phyloP scores from a whole-genome alignment of 2,797 vertebrate species.

The Anolis apletophallus region DNA sequence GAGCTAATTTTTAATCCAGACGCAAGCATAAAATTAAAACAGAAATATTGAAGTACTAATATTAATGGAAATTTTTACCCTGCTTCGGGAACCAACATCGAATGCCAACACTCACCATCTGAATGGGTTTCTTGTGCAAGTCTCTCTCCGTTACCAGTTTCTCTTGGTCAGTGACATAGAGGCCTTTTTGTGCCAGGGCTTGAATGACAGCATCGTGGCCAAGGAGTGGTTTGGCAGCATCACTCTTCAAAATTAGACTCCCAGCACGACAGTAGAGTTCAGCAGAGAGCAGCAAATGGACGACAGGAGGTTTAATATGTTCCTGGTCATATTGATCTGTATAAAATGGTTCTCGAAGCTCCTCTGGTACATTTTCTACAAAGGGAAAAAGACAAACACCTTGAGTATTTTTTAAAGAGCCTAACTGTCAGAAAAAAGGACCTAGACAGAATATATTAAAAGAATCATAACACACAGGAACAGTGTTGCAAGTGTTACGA shows the following conservation, averaged over 20 bases:
- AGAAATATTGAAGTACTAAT: not conserved
- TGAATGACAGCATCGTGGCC: conserved; percentile 96
- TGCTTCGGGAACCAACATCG: not conserved
- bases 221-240: conserved; percentile 88
- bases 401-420: not conserved
- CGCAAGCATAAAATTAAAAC: not conserved
- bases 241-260: conserved; percentile 92
- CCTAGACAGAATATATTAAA: not conserved
- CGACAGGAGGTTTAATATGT: conserved; percentile 95
- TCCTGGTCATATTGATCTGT: conserved; percentile 98
- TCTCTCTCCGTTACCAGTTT: conserved; percentile 94
- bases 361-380: conserved; percentile 91
- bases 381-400: not conserved
- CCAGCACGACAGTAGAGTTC: conserved; percentile 96
- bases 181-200: conserved; percentile 92
- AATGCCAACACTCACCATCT: conserved; percentile 88
- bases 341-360: conserved; percentile 94
- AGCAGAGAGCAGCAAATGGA: conserved; percentile 91
- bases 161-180: conserved; percentile 96
- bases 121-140: conserved; percentile 93
- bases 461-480: not conserved
- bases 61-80: not conserved
- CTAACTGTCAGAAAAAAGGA: conserved; percentile 8
- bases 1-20: too few relatives aligned
- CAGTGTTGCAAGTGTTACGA: too few relatives aligned